Evolutionary conservation across 1,140 invertebrate species (phyloP), one percentile per base, ranked within the genome.

Genomic region (Trachelipus rathkii): DNA sequence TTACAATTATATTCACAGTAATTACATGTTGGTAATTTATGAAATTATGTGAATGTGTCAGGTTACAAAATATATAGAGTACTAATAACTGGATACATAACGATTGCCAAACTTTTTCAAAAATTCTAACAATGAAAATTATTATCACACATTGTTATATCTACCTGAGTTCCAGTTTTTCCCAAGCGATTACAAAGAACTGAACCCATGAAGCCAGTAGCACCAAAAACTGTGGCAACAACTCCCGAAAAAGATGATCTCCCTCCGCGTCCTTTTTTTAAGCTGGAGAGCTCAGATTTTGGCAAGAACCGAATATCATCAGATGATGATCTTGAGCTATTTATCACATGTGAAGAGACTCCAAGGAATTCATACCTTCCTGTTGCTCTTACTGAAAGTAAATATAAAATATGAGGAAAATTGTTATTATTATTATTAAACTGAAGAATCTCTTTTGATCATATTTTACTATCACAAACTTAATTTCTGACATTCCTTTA

Each of bases 171-270:
- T 44, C 94, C 94, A 80, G 88, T 90, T 86, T 92, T 96, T 83
- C 95, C 96, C 43, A 99, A 85, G 83, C 90, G 90, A 83, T 96
- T 97, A 82, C 92, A 91, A 19, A 99, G 88, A 87, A 91, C 90
- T 72, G 88, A 85, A 0, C 96, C 97, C 9, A 98, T 83, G 82
- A 95, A 95, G 10, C 97, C 97, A 72, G 89, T 91, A 60, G 89
- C 89, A 45, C 97, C 97, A 86, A 99, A 99, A 3, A 99, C 91
- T n/a, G 97, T 99, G 10, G 93, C 95, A 6, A 99, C 94, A 77
- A 94, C 89, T 0, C 98, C 97, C 87, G 92, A 99, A 84, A 99
- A 99, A 82, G 95, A 97, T 79, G 92, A 93, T 24, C 97, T 90
- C 46, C 96, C 96, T 46, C 96, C 96, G 60, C 93, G 95, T 23